phyloP scores from a whole-genome alignment of 1,140 invertebrate genomes.

The Eumaeus atala region DNA sequence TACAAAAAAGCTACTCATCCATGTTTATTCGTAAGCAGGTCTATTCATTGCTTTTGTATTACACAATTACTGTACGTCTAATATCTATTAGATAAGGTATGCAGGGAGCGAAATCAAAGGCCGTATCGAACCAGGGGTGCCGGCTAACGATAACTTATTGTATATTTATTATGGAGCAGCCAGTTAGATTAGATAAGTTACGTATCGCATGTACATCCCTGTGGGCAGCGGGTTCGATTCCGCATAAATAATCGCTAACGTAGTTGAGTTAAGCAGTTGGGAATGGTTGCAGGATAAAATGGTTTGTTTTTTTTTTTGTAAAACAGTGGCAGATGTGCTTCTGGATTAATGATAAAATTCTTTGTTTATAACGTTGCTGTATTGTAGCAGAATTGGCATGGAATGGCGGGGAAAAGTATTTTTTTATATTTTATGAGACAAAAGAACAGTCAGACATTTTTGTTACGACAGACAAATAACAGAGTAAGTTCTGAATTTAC shows the following conservation, averaged over 20 bases:
- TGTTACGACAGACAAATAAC: too few relatives aligned
- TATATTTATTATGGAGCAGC: conserved; percentile 37
- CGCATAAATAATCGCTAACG: conserved; percentile 33
- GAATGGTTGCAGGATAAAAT: conserved; percentile 29
- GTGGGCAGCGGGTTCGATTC: conserved; percentile 22
- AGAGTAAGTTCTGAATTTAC: too few relatives aligned
- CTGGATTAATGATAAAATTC: neutral
- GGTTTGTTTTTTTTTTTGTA: conserved; percentile 16
- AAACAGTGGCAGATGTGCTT: neutral
- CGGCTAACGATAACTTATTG: conserved; percentile 37
- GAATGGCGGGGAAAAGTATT: too few relatives aligned
- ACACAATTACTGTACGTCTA: too few relatives aligned
- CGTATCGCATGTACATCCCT: conserved; percentile 38
- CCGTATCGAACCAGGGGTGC: conserved; percentile 31
- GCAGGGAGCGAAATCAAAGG: conserved; percentile 6
- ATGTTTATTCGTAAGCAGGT: too few relatives aligned
- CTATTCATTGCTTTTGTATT: too few relatives aligned
- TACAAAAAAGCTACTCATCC: too few relatives aligned
- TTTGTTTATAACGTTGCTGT: neutral
- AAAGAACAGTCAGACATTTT: too few relatives aligned
- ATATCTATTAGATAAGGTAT: conserved; percentile 2
- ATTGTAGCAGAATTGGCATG: too few relatives aligned
- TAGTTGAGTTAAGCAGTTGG: conserved; percentile 28
- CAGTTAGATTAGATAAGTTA: conserved; percentile 44
- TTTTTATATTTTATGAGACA: too few relatives aligned